Conservation (phyloP, 2,888 invertebrate species). For the Criorhina ranunculi region DNA sequence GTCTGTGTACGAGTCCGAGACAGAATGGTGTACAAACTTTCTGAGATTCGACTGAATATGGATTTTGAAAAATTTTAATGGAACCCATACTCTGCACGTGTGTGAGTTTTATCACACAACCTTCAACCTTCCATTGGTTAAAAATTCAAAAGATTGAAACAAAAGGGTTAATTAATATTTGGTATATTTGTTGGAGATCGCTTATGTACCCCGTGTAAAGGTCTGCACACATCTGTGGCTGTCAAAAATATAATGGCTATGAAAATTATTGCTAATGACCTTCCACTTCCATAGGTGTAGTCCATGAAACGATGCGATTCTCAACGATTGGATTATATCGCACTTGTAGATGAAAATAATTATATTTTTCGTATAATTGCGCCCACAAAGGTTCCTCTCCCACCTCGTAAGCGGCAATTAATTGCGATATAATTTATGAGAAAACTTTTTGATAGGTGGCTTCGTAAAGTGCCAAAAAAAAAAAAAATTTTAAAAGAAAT, state of each 20-base stretch:
- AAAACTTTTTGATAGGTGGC: slow-evolving; percentile 53
- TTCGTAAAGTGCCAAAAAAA: slow-evolving; percentile 19
- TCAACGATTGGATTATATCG: not conserved
- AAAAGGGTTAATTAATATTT: no score
- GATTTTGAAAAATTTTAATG: no score
- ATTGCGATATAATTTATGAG: slow-evolving; percentile 51
- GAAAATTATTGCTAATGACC: slow-evolving; percentile 75
- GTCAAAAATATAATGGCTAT: slow-evolving; percentile 71
- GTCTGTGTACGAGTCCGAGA: not conserved
- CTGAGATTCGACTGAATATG: no score
- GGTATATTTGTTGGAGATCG: not conserved
- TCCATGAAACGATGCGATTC: slow-evolving; percentile 23
- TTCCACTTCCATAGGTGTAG: slow-evolving; percentile 10
- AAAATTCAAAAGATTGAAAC: no score
- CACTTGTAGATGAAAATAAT: slow-evolving; percentile 3
- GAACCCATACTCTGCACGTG: no score
- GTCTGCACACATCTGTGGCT: slow-evolving; percentile 68
- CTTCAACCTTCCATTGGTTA: no score
- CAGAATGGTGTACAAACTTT: no score
- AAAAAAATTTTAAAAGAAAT: not conserved
- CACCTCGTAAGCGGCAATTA: slow-evolving; percentile 2
- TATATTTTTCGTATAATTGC: slow-evolving; percentile 14
- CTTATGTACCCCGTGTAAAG: not conserved
- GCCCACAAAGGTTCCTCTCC: slow-evolving; percentile 9
- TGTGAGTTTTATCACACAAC: no score